Evolutionary conservation across 2,888 invertebrate genomes (phyloP).

Genomic region (Sturmia bella): DNA sequence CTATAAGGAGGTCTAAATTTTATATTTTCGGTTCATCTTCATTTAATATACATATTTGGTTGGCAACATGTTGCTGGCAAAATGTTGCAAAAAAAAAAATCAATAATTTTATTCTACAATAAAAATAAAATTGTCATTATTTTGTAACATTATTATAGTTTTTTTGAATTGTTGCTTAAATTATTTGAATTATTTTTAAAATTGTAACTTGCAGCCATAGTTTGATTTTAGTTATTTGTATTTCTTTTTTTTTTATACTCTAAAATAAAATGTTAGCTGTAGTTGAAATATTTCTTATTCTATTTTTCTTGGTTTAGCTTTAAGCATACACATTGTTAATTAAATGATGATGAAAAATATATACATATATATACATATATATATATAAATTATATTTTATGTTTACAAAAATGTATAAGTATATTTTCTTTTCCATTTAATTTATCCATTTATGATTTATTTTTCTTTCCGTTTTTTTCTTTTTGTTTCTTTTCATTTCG

Average conservation of each 20-base stretch:
- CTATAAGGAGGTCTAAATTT: too few species aligned
- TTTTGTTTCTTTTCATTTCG: constrained; percentile 75
- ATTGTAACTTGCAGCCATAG: constrained; percentile 35
- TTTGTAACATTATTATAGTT: background rate
- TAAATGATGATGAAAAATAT: background rate
- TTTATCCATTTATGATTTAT: constrained; percentile 67
- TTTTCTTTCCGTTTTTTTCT: constrained; percentile 73
- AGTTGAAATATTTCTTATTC: constrained; percentile 8
- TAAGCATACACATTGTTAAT: background rate
- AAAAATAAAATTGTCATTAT: constrained; percentile 22
- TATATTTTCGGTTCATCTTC: too few species aligned
- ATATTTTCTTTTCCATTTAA: too few species aligned
- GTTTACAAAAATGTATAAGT: too few species aligned
- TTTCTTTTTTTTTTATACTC: background rate
- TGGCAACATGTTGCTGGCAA: constrained; percentile 18
- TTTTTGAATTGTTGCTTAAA: background rate
- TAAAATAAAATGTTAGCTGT: too few species aligned
- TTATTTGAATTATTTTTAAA: background rate
- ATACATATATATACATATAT: background rate
- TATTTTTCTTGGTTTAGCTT: constrained; percentile 3
- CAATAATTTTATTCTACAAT: too few species aligned
- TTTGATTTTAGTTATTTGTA: background rate
- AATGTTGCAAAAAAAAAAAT: too few species aligned
- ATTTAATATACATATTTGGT: too few species aligned
- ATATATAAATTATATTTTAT: too few species aligned